Base-by-base conservation (phyloP, 2,113 vertebrate species). In the Rattus rattus region DNA sequence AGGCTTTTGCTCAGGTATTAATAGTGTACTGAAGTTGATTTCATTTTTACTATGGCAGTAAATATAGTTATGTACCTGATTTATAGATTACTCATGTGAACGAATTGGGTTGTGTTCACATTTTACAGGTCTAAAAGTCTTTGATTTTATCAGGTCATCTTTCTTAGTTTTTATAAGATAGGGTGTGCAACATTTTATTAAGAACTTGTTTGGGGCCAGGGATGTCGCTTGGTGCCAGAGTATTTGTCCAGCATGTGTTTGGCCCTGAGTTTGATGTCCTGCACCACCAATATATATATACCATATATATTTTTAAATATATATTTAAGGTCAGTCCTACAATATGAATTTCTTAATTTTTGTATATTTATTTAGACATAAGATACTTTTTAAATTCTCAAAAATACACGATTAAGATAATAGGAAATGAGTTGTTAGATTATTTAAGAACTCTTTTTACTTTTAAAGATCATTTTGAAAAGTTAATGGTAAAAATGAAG, bases 401-500 rank as follows among this genome's bases (percentile, higher is more conserved):
- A 77, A 47, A 67, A 6, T 65, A 69, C 72, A 30, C 89, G 81
- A 84, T 79, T 65, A 92, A 88, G n/a, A 47, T 93, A 93, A 88
- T 91, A 39, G n/a, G 86, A 95, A 33, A 56, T 87, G 90, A 76
- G 17, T 90, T 91, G 10, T 90, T 96, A 88, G 28, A 85, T 92
- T 90, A 90, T 36, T 88, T 69, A 12, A 93, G 63, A 90, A 65
- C 56, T 88, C 4, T 89, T 93, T 92, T 49, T 92, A 10, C 39
- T 77, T 75, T 91, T 92, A 90, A 89, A 94, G 63, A 94, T 90
- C n/a, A 43, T 5, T 43, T 91, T 93, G 69, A 97, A 86, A 94
- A 63, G 19, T 94, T 93, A 88, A 80, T 91, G 33, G 52, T 95
- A 95, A 96, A 84, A 92, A 36, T 93, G 89, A 97, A 56, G 81